Conservation (phyloP, 2,113 vertebrate species). For the Aphelocoma coerulescens region DNA sequence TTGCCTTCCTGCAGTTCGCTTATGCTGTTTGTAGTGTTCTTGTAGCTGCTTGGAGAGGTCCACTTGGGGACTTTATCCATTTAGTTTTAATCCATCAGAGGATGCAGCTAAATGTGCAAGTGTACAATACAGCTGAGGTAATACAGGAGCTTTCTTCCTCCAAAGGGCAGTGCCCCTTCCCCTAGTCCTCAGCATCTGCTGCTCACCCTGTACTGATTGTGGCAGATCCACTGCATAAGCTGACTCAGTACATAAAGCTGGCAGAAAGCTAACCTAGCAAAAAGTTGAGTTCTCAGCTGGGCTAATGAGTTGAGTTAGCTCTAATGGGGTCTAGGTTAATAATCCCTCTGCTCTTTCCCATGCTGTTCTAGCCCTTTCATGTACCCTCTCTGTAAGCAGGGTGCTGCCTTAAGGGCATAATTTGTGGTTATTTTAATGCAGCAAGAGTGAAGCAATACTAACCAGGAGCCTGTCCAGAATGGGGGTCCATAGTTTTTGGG, state of each 20-base stretch:
- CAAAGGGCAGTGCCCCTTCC: background rate
- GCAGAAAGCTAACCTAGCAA: slow-evolving; percentile 22
- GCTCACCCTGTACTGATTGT: background rate
- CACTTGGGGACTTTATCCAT: background rate
- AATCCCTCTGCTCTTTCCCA: background rate
- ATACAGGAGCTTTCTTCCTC: background rate
- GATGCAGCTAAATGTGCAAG: background rate
- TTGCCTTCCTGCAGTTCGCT: background rate
- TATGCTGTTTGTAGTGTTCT: background rate
- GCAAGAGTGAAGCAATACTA: background rate
- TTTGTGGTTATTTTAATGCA: background rate
- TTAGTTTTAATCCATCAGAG: background rate
- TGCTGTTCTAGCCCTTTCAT: background rate
- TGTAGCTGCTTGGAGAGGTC: background rate
- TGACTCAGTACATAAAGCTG: background rate
- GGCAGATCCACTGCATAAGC: background rate
- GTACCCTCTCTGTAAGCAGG: background rate
- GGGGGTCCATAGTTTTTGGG: background rate
- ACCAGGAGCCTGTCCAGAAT: background rate
- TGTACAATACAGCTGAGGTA: background rate
- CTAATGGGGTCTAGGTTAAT: slow-evolving; percentile 6
- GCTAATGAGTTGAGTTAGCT: slow-evolving; percentile 5
- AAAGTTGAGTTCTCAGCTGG: slow-evolving; percentile 8
- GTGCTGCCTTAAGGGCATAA: background rate
- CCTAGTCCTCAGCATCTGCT: background rate